Base-by-base conservation (phyloP, 1,140 invertebrate species). In the Dinothrombium tinctorium region DNA sequence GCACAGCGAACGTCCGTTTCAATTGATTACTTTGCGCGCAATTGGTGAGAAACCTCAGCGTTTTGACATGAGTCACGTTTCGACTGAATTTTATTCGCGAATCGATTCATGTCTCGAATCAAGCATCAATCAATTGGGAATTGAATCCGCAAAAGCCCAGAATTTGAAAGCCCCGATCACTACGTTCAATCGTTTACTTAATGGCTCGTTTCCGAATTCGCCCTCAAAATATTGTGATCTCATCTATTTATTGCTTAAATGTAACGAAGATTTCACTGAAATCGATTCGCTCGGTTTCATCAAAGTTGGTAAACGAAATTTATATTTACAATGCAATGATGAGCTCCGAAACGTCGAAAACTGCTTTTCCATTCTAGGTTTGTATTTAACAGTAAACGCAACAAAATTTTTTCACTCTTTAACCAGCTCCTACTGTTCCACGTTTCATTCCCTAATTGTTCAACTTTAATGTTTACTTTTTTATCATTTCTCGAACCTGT, bases 351-450 rank as follows among this genome's bases (percentile, higher is more conserved):
- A 41, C 20, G 11, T 45, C 9, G 4, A 12, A 2, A 19, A 40
- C 20, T 45, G 43, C 28, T 38, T 38, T n/a, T 35, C 37, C 3
- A 33, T 45, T 20, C 17, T 45, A 29, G 43, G 43, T 45, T 26
- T 4, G 12, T 32, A 2, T 19, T 22, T 15, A 9, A 8, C 12
- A 17, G 3, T 28, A 7, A 28, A 26, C 19, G 11, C 25, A 15
- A 9, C 23, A 26, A 5, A 38, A n/a, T 14, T 43, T 6, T 2
- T 17, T 21, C 33, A 9, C 2, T 17, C 7, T 21, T 12, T 21
- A 8, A n/a, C 9, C 3, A 33, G 15, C 15, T 4, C 15, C 33
- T 33, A 15, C 32, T 14, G 9, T 17, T 33, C 2, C 11, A 33
- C 14, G 7, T 15, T 14, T 14, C 14, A 14, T 6, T 33, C 15